Base-by-base conservation (phyloP, 2,888 invertebrate species). In the Cremastinae sp. region DNA sequence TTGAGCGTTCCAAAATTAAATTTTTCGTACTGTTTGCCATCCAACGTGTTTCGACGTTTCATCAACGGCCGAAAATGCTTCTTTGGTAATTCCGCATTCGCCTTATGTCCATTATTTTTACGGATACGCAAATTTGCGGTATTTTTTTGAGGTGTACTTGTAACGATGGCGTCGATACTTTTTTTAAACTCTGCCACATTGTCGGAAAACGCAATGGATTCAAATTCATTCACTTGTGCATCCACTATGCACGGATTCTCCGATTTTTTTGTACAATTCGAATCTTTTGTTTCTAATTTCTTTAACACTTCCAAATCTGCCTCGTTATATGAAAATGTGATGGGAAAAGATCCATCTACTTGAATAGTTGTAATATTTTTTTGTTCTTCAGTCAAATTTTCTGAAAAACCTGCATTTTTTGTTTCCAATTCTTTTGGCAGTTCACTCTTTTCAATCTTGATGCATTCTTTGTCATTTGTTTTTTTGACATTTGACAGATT, bases 1-100 rank as follows among this genome's bases (percentile, higher is more conserved):
- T 71, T 75, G 28, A 78, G 36, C 0, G 47, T 41, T 14, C 61
- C 72, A 58, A 79, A 79, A 54, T 68, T 79, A 34, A 79, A 79
- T 51, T 78, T 78, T 64, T 78, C 70, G 18, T 78, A 79, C 28
- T 51, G 41, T 36, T 64, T 74, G 36, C 62, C 54, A 10, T 8
- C 9, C 20, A 5, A 45, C n/a, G 34, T 28, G 2, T 9, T 7
- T 36, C 77, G 64, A 28, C 74, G 69, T 36, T 78, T 79, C 2
- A 22, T 5, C n/a, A 45, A n/a, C 4, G 34, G 36, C 49, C 59
- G 53, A 8, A 43, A 20, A 34, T 54, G 49, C 43, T 69, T 78
- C 36, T 53, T 66, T 43, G 61, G 61, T 34, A 34, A 70, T 71
- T 76, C 64, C 7, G 34, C 45, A 8, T 12, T n/a, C 9, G 10